Conservation (phyloP, 1,140 invertebrate genomes). For the Lordiphosa mommai region DNA sequence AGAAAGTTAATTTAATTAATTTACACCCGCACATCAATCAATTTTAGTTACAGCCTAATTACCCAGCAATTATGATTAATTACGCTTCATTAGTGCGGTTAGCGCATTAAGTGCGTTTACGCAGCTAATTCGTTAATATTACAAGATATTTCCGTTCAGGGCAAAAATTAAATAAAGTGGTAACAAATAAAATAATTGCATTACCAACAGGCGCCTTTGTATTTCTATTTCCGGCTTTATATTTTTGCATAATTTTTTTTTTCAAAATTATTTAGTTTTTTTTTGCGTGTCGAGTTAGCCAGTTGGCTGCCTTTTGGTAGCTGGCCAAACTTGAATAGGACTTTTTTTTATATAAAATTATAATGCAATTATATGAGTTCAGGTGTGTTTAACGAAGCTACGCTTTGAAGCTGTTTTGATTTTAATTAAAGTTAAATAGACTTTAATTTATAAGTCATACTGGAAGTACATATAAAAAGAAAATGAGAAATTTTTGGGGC, state of each 20-base stretch:
- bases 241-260: conserved; percentile 34
- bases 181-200: neutral
- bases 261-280: conserved; percentile 30
- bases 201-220: conserved; percentile 4
- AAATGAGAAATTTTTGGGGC: too few species aligned
- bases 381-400: too few species aligned
- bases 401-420: neutral
- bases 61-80: conserved; percentile 28
- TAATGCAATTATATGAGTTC: too few species aligned
- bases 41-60: conserved; percentile 12
- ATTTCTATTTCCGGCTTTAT: too few species aligned
- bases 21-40: conserved; percentile 13
- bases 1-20: conserved; percentile 5
- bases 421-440: neutral
- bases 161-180: neutral
- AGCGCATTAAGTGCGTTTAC: conserved; percentile 17
- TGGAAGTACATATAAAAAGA: too few species aligned
- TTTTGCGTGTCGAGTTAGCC: neutral
- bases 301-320: neutral
- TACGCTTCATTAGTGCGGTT: neutral
- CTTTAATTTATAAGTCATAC: neutral
- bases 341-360: too few species aligned
- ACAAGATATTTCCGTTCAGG: conserved; percentile 19
- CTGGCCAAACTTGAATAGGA: neutral
- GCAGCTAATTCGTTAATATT: conserved; percentile 23